These are phyloP conservation scores for Oligia fasciuncula DNA, from an alignment of 2,888 invertebrate species.

Conservation along the genomic window DNA sequence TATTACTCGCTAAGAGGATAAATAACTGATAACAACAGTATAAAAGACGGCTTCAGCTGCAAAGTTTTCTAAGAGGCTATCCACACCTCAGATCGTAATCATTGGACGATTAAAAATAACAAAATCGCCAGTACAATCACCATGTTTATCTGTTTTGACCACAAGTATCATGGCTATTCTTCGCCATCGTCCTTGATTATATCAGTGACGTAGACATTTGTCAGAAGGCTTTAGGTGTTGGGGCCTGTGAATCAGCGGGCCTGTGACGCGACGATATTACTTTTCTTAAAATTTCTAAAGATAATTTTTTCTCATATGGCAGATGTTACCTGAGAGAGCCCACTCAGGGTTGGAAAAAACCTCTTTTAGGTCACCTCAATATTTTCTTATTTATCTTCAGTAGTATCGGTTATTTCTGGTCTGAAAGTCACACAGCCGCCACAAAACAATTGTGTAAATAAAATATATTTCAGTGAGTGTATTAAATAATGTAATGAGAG, in stretches of 20 bases:
- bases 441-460: background rate
- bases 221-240: slow-evolving; percentile 48
- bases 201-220: slow-evolving; percentile 73
- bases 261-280: background rate
- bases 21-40: slow-evolving; percentile 25
- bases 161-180: slow-evolving; percentile 72
- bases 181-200: slow-evolving; percentile 69
- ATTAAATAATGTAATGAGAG: no score
- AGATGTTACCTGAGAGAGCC: background rate
- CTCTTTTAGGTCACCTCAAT: background rate
- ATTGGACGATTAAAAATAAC: slow-evolving; percentile 66
- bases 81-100: slow-evolving; percentile 65
- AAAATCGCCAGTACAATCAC: slow-evolving; percentile 66
- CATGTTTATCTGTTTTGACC: slow-evolving; percentile 81
- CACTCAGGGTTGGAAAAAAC: background rate
- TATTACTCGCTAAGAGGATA: slow-evolving; percentile 33
- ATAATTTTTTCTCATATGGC: background rate
- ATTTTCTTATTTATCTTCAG: background rate
- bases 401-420: background rate
- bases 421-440: background rate
- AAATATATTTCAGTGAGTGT: background rate
- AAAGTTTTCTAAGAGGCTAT: slow-evolving; percentile 52
- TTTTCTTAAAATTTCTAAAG: background rate
- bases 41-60: slow-evolving; percentile 56
- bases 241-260: slow-evolving; percentile 46